Percentiles rank a stretch among this genome's conserved stretches.
phyloP scores from a whole-genome alignment of 2,113 vertebrate genomes.

The Chloropsis cyanopogon region DNA sequence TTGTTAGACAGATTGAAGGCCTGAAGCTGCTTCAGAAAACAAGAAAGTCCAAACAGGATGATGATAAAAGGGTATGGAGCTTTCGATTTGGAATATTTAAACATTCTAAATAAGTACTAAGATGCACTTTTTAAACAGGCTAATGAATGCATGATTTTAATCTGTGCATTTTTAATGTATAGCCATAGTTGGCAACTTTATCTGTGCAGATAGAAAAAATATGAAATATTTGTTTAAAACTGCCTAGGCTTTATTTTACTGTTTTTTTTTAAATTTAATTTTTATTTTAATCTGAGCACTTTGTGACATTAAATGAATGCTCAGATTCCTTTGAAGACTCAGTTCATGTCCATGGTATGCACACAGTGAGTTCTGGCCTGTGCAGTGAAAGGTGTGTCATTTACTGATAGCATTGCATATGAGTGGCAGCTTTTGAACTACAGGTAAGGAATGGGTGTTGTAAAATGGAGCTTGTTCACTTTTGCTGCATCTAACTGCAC shows the following conservation, averaged over 20 bases:
- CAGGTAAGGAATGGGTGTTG: neutral
- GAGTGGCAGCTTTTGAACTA: neutral
- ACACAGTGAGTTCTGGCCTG: neutral
- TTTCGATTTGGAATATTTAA: neutral
- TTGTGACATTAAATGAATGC: neutral
- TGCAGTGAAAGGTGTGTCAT: neutral
- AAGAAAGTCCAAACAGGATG: conserved; percentile 83
- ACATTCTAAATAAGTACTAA: neutral
- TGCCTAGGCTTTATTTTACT: neutral
- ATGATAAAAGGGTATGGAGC: conserved; percentile 84
- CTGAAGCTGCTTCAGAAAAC: conserved; percentile 93
- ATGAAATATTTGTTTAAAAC: neutral
- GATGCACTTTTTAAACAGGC: neutral
- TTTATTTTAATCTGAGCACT: neutral
- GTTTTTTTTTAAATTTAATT: rapidly evolving
- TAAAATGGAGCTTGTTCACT: neutral
- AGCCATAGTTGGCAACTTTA: neutral
- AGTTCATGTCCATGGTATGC: neutral
- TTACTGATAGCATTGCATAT: neutral
- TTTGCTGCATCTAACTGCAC: neutral
- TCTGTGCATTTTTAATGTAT: neutral
- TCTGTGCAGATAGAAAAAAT: neutral
- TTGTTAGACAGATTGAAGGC: conserved; percentile 92
- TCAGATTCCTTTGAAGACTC: neutral
- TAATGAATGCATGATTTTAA: neutral